Evolutionary conservation across 2,113 vertebrate species (phyloP).

Genomic region (Chinchilla lanigera): DNA sequence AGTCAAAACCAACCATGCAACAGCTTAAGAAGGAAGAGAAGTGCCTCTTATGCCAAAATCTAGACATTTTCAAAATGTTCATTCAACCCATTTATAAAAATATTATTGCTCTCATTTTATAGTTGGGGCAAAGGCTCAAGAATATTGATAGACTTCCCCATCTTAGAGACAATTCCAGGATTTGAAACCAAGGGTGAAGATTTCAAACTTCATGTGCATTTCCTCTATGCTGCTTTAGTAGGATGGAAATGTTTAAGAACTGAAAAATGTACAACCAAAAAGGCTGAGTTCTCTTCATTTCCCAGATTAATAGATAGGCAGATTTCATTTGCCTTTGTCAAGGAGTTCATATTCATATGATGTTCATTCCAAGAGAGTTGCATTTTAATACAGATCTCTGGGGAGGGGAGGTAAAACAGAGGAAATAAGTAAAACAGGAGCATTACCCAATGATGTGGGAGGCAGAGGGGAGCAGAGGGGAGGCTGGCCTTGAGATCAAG

Average conservation of each 20-base stretch:
- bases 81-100: neutral
- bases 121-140: neutral
- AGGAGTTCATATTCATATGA: neutral
- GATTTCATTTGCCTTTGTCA: neutral
- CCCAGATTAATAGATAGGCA: neutral
- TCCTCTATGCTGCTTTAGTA: neutral
- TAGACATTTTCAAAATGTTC: neutral
- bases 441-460: neutral
- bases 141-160: neutral
- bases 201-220: neutral
- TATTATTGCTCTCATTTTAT: neutral
- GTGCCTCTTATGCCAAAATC: neutral
- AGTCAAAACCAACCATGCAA: neutral
- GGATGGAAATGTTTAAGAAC: neutral
- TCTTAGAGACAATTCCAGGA: neutral
- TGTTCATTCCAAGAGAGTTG: neutral
- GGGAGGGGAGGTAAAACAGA: neutral
- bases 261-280: neutral
- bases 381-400: neutral
- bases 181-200: neutral
- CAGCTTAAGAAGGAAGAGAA: neutral
- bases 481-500: neutral
- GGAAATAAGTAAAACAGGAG: neutral
- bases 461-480: neutral
- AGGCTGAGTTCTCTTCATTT: neutral